A percentile compares a stretch with the other conserved stretches of the same genome.
phyloP scores from a whole-genome alignment of 1,140 invertebrate species.

The Sipha flava region DNA sequence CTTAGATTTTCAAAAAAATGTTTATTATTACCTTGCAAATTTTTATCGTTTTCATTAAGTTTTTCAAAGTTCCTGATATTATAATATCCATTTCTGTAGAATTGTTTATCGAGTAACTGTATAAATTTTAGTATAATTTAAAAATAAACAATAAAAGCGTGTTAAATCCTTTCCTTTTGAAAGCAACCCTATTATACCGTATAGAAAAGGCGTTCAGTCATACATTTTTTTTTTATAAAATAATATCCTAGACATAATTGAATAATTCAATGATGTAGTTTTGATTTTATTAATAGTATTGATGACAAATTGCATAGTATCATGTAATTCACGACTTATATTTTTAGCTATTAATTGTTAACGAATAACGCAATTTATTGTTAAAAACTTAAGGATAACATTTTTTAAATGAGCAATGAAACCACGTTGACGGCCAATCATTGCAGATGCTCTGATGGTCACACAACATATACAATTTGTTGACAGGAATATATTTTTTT shows the following conservation, averaged over 20 bases:
- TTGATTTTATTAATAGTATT: constrained; percentile 40
- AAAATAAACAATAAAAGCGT: too few species aligned
- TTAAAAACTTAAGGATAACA: neutral
- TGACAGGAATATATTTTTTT: neutral
- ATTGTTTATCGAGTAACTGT: too few species aligned
- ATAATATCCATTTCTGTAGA: too few species aligned
- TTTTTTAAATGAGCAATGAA: constrained; percentile 4
- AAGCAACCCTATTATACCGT: neutral
- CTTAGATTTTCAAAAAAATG: too few species aligned
- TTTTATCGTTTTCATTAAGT: too few species aligned
- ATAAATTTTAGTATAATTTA: too few species aligned
- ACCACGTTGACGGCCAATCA: neutral
- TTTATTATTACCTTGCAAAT: too few species aligned
- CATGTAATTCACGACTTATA: constrained; percentile 36
- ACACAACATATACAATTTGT: neutral
- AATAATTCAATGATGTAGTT: constrained; percentile 34
- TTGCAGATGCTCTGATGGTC: neutral
- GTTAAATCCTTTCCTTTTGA: too few species aligned
- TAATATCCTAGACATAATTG: constrained; percentile 37
- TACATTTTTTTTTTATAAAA: too few species aligned
- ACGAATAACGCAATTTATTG: constrained; percentile 25
- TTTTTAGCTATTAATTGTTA: too few species aligned
- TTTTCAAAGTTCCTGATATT: too few species aligned
- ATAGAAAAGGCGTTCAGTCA: constrained; percentile 36
- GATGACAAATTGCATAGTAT: constrained; percentile 39